These are phyloP conservation scores for Aurelia aurita DNA, from an alignment of 30 jellyfish, hydroid and myxozoan species.

Conservation along the genomic window DNA sequence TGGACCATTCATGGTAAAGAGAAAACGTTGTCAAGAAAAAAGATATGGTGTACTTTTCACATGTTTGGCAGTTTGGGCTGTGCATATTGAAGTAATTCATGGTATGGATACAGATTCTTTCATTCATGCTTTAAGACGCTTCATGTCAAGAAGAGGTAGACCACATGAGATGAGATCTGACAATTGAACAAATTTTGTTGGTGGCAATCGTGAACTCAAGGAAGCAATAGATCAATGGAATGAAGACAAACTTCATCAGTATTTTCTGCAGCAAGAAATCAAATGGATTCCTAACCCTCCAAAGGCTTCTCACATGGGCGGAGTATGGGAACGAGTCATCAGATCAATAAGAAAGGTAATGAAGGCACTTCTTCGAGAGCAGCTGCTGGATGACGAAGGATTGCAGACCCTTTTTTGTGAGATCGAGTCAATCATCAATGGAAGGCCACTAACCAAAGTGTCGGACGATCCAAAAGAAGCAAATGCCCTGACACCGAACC, in stretches of 20 bases:
- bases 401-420: too few relatives aligned
- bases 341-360: too few relatives aligned
- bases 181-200: constrained; percentile 46
- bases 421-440: constrained; percentile 32
- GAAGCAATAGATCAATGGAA: constrained; percentile 49
- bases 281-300: constrained; percentile 47
- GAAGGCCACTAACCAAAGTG: constrained; percentile 29
- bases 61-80: constrained; percentile 56
- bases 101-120: constrained; percentile 41
- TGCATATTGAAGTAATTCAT: constrained; percentile 47
- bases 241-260: constrained; percentile 7
- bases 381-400: too few relatives aligned
- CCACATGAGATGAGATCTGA: constrained; percentile 29
- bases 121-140: constrained; percentile 29
- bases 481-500: constrained; percentile 54
- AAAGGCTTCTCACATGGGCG: constrained; percentile 10
- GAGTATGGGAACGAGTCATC: too few relatives aligned
- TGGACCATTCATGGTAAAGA: constrained; percentile 58
- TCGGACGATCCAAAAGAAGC: constrained; percentile 52
- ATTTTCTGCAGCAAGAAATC: not conserved
- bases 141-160: constrained; percentile 38
- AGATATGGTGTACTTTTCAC: constrained; percentile 74
- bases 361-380: constrained; percentile 9
- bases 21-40: constrained; percentile 42
- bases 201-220: constrained; percentile 34